These are phyloP conservation scores for Neoaliturus tenellus DNA, from an alignment of 2,888 invertebrate genomes.

Conservation along the genomic window DNA sequence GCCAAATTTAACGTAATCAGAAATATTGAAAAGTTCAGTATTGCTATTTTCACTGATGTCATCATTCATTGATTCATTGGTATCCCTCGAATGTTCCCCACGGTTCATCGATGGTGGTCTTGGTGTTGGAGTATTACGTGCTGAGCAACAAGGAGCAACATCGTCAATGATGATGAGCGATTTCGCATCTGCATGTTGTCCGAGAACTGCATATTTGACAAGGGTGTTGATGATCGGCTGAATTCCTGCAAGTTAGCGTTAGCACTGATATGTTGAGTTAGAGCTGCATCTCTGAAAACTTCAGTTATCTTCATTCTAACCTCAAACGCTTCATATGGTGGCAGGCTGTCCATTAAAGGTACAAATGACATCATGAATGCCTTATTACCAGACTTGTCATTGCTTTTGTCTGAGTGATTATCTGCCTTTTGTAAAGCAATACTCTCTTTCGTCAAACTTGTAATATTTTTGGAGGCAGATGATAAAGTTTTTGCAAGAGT, in stretches of 20 bases:
- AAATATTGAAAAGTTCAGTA: background rate
- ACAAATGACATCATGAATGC: slow-evolving; percentile 48
- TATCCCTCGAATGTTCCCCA: too few species aligned
- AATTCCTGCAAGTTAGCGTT: background rate
- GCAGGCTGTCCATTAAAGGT: slow-evolving; percentile 35
- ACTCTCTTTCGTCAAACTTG: slow-evolving; percentile 19
- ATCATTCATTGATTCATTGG: too few species aligned
- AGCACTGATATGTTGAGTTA: background rate
- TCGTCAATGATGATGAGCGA: background rate
- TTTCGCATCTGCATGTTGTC: slow-evolving; percentile 19
- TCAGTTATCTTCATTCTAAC: background rate
- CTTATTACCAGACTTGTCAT: slow-evolving; percentile 27
- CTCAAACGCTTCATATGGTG: slow-evolving; percentile 21
- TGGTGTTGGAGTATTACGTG: slow-evolving; percentile 1
- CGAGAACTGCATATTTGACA: background rate
- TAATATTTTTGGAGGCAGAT: slow-evolving; percentile 34
- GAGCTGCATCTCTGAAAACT: slow-evolving; percentile 23
- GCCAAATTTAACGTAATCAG: background rate
- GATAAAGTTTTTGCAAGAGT: background rate
- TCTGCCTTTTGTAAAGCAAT: slow-evolving; percentile 25
- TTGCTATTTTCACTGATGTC: background rate
- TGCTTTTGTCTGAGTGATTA: background rate
- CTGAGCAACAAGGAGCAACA: background rate
- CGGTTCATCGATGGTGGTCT: background rate
- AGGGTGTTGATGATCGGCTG: background rate